Conservation (phyloP, 2,113 vertebrate genomes). For the Sterna hirundo region DNA sequence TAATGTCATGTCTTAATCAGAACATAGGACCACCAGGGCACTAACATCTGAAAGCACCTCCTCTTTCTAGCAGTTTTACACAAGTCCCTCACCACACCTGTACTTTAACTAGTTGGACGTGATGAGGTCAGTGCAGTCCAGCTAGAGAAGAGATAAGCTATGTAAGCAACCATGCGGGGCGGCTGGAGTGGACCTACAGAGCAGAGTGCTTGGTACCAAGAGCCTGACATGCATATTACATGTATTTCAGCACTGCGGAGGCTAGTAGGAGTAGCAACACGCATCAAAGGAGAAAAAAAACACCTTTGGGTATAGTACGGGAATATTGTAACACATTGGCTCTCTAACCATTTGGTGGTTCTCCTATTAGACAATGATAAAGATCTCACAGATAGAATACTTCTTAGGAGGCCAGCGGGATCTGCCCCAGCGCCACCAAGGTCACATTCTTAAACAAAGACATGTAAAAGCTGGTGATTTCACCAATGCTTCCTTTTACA, state of each 20-base stretch:
- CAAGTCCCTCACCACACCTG: no score
- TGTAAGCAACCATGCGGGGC: accelerated
- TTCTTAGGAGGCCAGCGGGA: background rate
- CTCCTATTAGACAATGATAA: background rate
- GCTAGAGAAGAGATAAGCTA: background rate
- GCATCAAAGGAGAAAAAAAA: background rate
- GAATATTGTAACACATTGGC: background rate
- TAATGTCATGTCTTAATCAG: no score
- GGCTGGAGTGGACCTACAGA: background rate
- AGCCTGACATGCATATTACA: background rate
- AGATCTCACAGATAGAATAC: background rate
- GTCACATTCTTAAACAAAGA: background rate
- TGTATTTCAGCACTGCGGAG: background rate
- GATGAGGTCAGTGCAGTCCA: background rate
- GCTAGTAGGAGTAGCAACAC: no score
- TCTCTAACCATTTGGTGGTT: background rate
- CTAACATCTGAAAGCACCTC: background rate
- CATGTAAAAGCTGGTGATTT: background rate
- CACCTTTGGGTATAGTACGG: background rate
- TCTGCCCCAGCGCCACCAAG: background rate
- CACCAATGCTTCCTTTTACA: background rate
- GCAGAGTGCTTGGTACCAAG: background rate
- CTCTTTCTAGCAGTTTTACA: background rate
- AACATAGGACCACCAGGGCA: background rate
- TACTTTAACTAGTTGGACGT: background rate